phyloP scores from a whole-genome alignment of 2,888 invertebrate genomes.

The Acholoe squamosa region DNA sequence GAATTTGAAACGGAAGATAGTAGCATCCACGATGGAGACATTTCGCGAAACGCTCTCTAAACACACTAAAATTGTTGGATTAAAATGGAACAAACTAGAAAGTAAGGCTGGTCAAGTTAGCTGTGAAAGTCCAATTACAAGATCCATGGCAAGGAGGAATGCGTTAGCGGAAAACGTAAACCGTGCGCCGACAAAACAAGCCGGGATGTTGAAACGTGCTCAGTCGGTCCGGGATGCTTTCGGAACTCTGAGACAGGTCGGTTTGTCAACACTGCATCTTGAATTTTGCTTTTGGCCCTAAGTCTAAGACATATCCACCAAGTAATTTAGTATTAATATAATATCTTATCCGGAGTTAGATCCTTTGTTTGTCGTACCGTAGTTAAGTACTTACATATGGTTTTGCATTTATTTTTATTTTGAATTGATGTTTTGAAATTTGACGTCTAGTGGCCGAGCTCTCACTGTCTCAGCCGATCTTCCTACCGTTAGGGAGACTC shows the following conservation, averaged over 20 bases:
- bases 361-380: too few species aligned
- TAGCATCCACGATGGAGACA: not conserved
- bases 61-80: constrained; percentile 59
- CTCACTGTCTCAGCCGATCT: too few species aligned
- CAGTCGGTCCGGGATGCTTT: constrained; percentile 77
- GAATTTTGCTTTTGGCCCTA: too few species aligned
- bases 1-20: constrained; percentile 10
- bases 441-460: too few species aligned
- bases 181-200: constrained; percentile 23
- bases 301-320: too few species aligned
- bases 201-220: constrained; percentile 66
- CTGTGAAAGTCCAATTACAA: constrained; percentile 47
- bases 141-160: constrained; percentile 49
- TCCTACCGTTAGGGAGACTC: too few species aligned
- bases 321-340: too few species aligned
- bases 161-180: constrained; percentile 4
- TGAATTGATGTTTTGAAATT: too few species aligned
- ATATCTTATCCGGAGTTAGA: too few species aligned
- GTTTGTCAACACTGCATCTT: too few species aligned
- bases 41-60: constrained; percentile 37
- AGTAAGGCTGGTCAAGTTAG: not conserved
- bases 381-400: too few species aligned
- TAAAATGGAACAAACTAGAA: constrained; percentile 60
- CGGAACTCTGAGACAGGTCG: constrained; percentile 75
- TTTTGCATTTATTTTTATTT: too few species aligned